Conservation (phyloP, 2,113 vertebrate species). For the Empidonax alnorum region DNA sequence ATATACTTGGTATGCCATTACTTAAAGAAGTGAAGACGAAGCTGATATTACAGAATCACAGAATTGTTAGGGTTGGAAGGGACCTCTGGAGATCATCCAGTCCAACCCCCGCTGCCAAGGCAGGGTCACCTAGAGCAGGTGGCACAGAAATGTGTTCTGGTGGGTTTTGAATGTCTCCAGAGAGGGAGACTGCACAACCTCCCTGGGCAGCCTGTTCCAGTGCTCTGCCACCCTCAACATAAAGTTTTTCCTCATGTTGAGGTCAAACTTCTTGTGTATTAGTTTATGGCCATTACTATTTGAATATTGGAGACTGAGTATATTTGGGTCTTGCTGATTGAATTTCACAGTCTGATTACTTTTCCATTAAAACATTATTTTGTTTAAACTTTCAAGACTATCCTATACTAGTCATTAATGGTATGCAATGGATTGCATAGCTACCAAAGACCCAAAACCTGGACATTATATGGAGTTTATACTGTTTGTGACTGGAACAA, state of each 20-base stretch:
- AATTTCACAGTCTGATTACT: background rate
- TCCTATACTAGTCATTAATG: background rate
- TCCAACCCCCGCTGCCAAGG: background rate
- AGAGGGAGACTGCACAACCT: background rate
- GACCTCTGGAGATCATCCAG: background rate
- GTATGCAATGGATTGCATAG: background rate
- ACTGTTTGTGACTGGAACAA: background rate
- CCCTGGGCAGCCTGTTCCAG: background rate
- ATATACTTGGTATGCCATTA: background rate
- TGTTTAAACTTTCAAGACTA: background rate
- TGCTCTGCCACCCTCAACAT: background rate
- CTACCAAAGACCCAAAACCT: background rate
- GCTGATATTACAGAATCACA: background rate
- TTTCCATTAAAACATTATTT: background rate
- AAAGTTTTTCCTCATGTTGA: background rate
- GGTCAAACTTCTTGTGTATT: background rate
- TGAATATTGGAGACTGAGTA: background rate
- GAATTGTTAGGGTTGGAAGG: background rate
- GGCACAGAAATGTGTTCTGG: background rate
- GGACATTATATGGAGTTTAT: background rate
- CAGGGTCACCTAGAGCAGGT: background rate
- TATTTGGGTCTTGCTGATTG: background rate
- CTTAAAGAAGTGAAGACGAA: background rate
- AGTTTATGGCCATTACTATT: background rate
- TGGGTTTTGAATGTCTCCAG: background rate